These are phyloP conservation scores for Ramphastos sulfuratus DNA, from an alignment of 2,113 vertebrate species.

Conservation along the genomic window DNA sequence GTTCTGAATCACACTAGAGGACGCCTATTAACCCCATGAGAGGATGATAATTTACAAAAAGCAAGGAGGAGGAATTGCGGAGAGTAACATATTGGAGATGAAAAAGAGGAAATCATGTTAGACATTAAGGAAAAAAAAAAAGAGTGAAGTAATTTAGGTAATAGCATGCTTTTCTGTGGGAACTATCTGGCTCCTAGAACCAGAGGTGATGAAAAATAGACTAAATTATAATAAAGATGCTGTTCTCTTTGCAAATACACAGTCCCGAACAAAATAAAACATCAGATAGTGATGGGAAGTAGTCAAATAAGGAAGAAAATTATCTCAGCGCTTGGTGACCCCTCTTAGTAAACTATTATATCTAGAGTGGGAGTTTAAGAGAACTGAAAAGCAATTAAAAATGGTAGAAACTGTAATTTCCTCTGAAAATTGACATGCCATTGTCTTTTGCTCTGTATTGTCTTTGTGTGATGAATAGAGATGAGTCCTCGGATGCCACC, in stretches of 20 bases:
- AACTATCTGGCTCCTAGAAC: neutral
- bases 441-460: neutral
- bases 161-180: neutral
- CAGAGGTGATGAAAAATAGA: neutral
- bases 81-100: neutral
- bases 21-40: neutral
- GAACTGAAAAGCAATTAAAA: neutral
- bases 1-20: neutral
- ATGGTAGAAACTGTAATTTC: neutral
- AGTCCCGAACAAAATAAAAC: neutral
- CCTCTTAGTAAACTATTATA: neutral
- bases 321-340: neutral
- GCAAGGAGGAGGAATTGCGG: neutral
- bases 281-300: neutral
- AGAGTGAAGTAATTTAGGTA: neutral
- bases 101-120: neutral
- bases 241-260: neutral
- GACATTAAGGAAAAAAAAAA: neutral
- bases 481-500: neutral
- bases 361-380: neutral
- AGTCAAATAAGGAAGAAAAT: neutral
- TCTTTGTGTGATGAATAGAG: neutral
- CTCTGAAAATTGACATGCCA: neutral
- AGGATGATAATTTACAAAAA: slow-evolving; percentile 10
- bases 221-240: neutral